Base-by-base conservation (phyloP, 1,140 invertebrate genomes). In the Muscidifurax raptorellus region DNA sequence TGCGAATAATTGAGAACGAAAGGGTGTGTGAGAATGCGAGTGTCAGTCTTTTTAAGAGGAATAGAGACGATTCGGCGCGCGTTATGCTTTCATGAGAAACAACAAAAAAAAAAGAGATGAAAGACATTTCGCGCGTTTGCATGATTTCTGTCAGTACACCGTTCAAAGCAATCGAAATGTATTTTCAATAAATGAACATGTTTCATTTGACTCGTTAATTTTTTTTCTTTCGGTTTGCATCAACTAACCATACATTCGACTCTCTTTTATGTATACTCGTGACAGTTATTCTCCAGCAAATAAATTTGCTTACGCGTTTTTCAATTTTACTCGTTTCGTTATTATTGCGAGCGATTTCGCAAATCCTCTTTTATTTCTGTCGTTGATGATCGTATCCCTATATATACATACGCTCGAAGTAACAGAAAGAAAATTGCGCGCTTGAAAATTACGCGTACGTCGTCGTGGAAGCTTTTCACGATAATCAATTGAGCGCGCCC, bases 21-120 rank as follows among this genome's bases (percentile, higher is more conserved):
- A 80, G 83, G 27, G 32, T 84, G 77, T 25, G 71, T 80, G 83
- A 44, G 83, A 59, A 84, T 80, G 83, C 13, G 69, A 79, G 83
- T 80, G 71, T 76, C 71, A 67, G 27, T 80, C 36, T 66, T 84
- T 79, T 80, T 44, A 75, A 75, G 27, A 67, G 10, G 27, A 64
- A 80, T 28, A 75, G 40, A 66, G 78, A 84, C 71, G 67, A 80
- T 84, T 84, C 80, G 83, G 83, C 59, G 69, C 27, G 67, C 44
- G 10, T 10, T 74, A 74, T 74, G 71, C 27, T 74, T 28, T 69
- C 25, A 30, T 13, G 15, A 18, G 18, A 12, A 30, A n/a, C 22
- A 40, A n/a, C 7, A 47, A 9, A 32, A 28, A 30, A 78, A 28
- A 40, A 78, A 32, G 52, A 27, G 12, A 83, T 64, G 44, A 69